Base-by-base conservation (phyloP, 2,888 invertebrate genomes). In the Tetragnatha montana region DNA sequence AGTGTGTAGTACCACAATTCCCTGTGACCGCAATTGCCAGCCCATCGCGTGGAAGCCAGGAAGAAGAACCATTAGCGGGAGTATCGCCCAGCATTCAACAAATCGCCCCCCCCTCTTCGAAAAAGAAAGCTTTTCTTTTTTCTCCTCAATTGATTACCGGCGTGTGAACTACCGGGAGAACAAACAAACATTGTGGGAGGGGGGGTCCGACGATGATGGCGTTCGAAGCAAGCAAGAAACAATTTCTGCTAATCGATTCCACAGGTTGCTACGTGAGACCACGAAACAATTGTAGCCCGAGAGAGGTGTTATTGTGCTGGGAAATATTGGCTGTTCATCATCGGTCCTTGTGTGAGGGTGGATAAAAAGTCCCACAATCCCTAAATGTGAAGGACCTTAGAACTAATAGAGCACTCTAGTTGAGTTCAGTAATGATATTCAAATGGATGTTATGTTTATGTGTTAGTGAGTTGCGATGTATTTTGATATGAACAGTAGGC, bases 231-330 rank as follows among this genome's bases (percentile, higher is more conserved):
- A 75, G 75, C 75, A 68, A 75, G 75, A 80, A 88, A 82, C 87
- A 82, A 81, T 88, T 88, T 69, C 81, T 50, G 60, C 51, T 49
- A 69, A 88, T 88, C 82, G 87, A 88, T 88, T 82, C 81, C 51
- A 88, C 87, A 88, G 87, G 87, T 88, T 88, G 87, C 70, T 88
- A 88, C 87, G 87, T 88, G 87, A 51, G 76, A 82, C 78, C 87
- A 76, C 76, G 82, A 88, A 87, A 88, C 81, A 88, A 71, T 80
- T 86, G 60, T 35, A 35, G 35, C 35, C 35, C 35, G 35, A 35
- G 35, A 2, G 35, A 35, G 35, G 35, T 35, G 35, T 35, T 35
- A 35, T 47, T 79, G 49, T 68, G 8, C 49, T 17, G 22, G 69
- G 70, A 79, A 78, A 51, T 79, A 78, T 79, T 79, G 78, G 35